Base-by-base conservation (phyloP, 2,888 invertebrate genomes). In the Abscondita cerata region DNA sequence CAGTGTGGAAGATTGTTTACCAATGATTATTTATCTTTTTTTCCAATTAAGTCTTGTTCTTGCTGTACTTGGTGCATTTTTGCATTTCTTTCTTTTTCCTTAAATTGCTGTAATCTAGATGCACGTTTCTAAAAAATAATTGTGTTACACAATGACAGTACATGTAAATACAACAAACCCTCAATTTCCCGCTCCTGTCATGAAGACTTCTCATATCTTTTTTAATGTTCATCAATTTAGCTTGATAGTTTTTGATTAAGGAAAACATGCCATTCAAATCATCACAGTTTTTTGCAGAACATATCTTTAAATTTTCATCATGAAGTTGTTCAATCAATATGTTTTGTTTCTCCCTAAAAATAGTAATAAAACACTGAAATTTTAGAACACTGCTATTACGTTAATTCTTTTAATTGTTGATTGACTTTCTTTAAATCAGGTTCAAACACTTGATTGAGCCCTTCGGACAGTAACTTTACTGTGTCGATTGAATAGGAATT, bases 1-100 rank as follows among this genome's bases (percentile, higher is more conserved):
- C 93, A 0, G 83, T 86, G 69, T 96, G 96, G 95, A 87, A 84
- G 64, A 87, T 91, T 68, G 85, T 87, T 5, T 83, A 85, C 74
- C 87, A 79, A 78, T 13, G 19, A 48, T 12, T 48, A 48, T 33
- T 51, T 51, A 9, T 18, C 18, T 31, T 15, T 51, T 54, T 55
- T 61, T 47, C 47, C 53, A 73, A 77, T 51, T 75, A 64, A 67
- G 67, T 80, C 78, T 65, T 78, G 78, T 68, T 81, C 78, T 63
- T 80, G 55, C 48, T 62, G 58, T n/a, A 65, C 79, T 25, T 76
- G 67, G 62, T 80, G 77, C 65, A 79, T 77, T 56, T 71, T 77
- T 20, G 72, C 72, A 31, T 78, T 71, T 16, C 76, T 76, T 68
- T 80, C 79, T 65, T 80, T 81, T 70, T 82, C 80, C 68, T 81